Evolutionary conservation across 64 coral and sea anemone species (phyloP), one percentile per base, ranked within the genome.

Genomic region (Stylophora pistillata): DNA sequence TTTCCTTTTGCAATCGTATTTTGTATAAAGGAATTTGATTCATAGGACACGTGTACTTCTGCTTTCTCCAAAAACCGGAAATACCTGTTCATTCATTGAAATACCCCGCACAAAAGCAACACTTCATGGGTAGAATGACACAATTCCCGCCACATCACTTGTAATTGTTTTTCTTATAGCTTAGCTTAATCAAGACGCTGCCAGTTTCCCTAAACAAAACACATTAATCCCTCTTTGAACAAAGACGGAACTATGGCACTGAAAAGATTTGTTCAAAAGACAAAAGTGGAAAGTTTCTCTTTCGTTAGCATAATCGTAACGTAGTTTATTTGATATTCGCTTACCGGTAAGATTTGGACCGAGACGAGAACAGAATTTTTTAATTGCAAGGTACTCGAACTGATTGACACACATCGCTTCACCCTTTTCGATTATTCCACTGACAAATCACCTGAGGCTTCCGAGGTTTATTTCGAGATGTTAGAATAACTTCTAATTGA

Each of bases 71-170:
- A 17, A 81, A 84, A 69, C 80, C 80, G 80, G 61, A 84, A 84
- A 84, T 82, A 70, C 60, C 80, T 84, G 80, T 84, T 84, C 53
- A 78, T 26, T 84, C 58, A 53, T 34, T 84, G 10, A 70, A 69
- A 60, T 53, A 27, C 62, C 28, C 34, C 52, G 23, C 32, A 37
- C 13, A 84, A 84, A 68, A 54, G 41, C 41, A 29, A 63, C 33
- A 84, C 33, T 69, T 82, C 37, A 41, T n/a, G n/a, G 37, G 37
- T 41, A 41, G 79, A 64, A 64, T 9, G 41, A 47, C 29, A 18
- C 79, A 32, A 64, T 33, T 30, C 20, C 18, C 58, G 15, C 34
- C 16, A 15, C 28, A 61, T 59, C 60, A 37, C 27, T 59, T 31
- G 64, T 65, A 3, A 69, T 18, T 68, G 18, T 69, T 21, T 15